Percentiles rank a stretch among this genome's conserved stretches.
Evolutionary conservation across 2,888 invertebrate species (phyloP).

Genomic region (Ormyrus labotus): DNA sequence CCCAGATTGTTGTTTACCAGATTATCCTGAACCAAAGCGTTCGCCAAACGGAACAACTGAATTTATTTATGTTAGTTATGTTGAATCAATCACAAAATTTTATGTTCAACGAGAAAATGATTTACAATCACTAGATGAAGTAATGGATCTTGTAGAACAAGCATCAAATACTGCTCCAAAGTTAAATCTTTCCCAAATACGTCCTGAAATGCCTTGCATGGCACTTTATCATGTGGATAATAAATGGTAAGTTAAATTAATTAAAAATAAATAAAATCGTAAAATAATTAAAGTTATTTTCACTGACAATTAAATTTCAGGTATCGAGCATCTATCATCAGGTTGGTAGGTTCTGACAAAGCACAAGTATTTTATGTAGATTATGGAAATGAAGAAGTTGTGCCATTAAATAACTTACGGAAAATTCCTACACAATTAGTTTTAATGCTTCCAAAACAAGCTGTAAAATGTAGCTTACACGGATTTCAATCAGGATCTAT

Average conservation of each 20-base stretch:
- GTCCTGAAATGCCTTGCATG: constrained; percentile 83
- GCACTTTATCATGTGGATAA: constrained; percentile 88
- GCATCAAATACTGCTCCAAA: constrained; percentile 79
- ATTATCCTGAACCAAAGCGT: constrained; percentile 60
- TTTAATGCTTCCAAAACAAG: constrained; percentile 82
- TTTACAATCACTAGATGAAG: constrained; percentile 79
- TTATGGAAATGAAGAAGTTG: constrained; percentile 95
- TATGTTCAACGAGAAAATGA: constrained; percentile 84
- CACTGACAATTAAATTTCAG: constrained; percentile 58
- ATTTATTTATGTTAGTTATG: constrained; percentile 79
- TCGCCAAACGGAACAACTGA: constrained; percentile 61
- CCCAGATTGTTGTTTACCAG: constrained; percentile 59
- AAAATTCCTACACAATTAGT: constrained; percentile 82
- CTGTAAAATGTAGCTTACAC: constrained; percentile 86
- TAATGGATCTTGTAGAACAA: constrained; percentile 83
- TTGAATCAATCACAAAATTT: constrained; percentile 84
- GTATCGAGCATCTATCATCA: constrained; percentile 89
- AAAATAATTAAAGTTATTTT: neutral
- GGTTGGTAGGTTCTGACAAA: constrained; percentile 78
- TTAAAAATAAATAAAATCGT: neutral
- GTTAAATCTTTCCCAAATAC: constrained; percentile 74
- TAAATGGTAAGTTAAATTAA: constrained; percentile 80
- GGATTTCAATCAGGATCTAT: constrained; percentile 79
- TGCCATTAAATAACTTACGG: constrained; percentile 80
- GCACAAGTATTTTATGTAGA: constrained; percentile 91